phyloP scores from a whole-genome alignment of 1,140 invertebrate genomes.

The Nilaparvata lugens region DNA sequence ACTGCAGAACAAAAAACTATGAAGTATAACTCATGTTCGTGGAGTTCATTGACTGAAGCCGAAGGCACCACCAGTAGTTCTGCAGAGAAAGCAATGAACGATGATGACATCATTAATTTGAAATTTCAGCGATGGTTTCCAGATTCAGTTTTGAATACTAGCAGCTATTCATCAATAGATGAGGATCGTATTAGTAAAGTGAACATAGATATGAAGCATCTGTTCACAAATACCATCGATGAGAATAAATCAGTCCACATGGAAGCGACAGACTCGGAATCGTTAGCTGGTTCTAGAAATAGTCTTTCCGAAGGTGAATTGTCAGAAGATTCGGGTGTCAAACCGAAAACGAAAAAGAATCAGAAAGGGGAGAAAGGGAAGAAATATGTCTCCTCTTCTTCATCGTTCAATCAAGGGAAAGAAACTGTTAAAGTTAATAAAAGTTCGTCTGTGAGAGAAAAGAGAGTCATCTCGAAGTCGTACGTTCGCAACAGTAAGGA shows the following conservation, averaged over 20 bases:
- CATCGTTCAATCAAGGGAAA: too few relatives aligned
- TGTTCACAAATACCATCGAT: too few relatives aligned
- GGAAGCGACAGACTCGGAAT: background rate
- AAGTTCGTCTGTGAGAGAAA: too few relatives aligned
- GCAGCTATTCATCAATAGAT: background rate
- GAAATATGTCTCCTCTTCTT: too few relatives aligned
- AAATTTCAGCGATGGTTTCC: constrained; percentile 32
- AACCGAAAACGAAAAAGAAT: too few relatives aligned
- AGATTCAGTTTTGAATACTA: constrained; percentile 15
- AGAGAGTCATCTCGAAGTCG: too few relatives aligned
- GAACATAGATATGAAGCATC: background rate
- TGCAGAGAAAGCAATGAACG: background rate
- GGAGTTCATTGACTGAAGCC: background rate
- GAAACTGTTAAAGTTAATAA: too few relatives aligned
- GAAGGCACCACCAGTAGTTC: background rate
- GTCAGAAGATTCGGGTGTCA: background rate
- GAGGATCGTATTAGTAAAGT: background rate
- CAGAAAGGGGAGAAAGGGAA: too few relatives aligned
- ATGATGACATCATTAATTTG: constrained; percentile 27
- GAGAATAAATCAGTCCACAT: background rate
- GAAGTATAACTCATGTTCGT: background rate
- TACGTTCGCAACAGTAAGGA: too few relatives aligned
- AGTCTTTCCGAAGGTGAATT: background rate
- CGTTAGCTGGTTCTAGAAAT: background rate
- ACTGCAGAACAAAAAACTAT: background rate